Conservation (phyloP, 2,797 vertebrate species). For the Tinamus major region DNA sequence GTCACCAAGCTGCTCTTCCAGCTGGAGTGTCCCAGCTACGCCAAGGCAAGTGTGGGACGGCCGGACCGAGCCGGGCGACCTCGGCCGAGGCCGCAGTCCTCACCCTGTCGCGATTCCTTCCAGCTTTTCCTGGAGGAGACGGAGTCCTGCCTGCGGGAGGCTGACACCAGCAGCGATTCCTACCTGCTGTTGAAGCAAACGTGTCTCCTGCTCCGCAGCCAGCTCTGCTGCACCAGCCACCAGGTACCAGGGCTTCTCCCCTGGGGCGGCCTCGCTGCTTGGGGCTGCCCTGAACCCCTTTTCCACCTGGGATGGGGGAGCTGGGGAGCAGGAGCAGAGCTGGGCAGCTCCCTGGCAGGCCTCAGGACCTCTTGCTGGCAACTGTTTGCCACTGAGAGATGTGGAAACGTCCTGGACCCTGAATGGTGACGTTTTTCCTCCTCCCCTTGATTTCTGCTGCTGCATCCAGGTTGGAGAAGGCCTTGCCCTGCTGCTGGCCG, state of each 20-base stretch:
- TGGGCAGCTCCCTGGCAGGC: not conserved
- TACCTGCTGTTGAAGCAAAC: constrained; percentile 78
- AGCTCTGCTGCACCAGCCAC: constrained; percentile 79
- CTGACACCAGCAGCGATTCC: constrained; percentile 58
- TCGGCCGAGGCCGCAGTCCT: fast-evolving
- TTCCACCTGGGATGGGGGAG: fast-evolving
- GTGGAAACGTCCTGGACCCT: fast-evolving
- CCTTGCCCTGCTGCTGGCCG: constrained; percentile 79
- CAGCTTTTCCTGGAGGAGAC: constrained; percentile 84
- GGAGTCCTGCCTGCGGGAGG: constrained; percentile 73
- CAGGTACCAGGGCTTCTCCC: constrained; percentile 74
- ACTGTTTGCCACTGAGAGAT: too few species aligned
- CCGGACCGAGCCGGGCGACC: fast-evolving
- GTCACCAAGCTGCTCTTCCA: constrained; percentile 84
- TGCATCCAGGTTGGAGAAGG: constrained; percentile 82
- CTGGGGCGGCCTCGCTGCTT: not conserved
- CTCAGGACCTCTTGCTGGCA: fast-evolving
- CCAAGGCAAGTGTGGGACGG: constrained; percentile 79
- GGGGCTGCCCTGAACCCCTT: not conserved
- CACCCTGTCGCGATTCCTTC: fast-evolving
- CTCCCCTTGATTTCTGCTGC: not conserved
- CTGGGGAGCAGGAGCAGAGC: not conserved
- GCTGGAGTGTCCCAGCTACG: constrained; percentile 83
- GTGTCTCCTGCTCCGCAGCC: constrained; percentile 82
- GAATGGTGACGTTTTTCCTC: too few species aligned